phyloP scores from a whole-genome alignment of 2,888 invertebrate species.

The Phytoseiulus persimilis region DNA sequence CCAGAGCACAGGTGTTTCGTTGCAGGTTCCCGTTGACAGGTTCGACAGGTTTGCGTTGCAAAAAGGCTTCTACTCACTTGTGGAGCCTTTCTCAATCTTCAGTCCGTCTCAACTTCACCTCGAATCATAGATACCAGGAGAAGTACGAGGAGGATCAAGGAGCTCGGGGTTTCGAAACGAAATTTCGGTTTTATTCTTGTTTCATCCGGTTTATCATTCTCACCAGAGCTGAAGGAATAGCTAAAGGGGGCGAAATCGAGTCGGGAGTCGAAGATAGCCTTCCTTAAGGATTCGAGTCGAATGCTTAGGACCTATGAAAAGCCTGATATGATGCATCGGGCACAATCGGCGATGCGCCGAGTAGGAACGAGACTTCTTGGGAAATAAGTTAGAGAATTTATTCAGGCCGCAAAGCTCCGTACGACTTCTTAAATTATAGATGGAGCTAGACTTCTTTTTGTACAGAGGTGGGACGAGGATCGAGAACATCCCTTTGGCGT shows the following conservation, averaged over 20 bases:
- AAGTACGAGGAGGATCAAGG: too few species aligned
- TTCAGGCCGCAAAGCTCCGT: not conserved
- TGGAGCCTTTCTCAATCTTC: not conserved
- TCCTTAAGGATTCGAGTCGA: too few species aligned
- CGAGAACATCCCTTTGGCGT: conserved; percentile 5
- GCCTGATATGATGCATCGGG: too few species aligned
- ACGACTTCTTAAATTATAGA: not conserved
- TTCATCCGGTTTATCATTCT: not conserved
- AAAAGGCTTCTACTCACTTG: too few species aligned
- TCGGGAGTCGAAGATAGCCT: too few species aligned
- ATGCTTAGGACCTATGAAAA: too few species aligned
- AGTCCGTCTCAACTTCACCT: not conserved
- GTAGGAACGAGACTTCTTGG: not conserved
- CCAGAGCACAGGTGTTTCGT: too few species aligned
- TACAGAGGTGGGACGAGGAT: not conserved
- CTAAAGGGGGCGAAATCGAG: too few species aligned
- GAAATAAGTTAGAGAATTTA: not conserved
- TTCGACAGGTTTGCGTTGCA: too few species aligned
- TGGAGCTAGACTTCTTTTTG: not conserved
- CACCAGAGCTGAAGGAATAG: not conserved
- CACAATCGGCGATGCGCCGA: not conserved
- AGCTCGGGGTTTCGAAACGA: too few species aligned
- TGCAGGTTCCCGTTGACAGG: too few species aligned
- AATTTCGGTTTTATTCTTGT: not conserved
- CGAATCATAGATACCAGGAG: too few species aligned